Base-by-base conservation (phyloP, 2,888 invertebrate genomes). In the Leucophora obtusa region DNA sequence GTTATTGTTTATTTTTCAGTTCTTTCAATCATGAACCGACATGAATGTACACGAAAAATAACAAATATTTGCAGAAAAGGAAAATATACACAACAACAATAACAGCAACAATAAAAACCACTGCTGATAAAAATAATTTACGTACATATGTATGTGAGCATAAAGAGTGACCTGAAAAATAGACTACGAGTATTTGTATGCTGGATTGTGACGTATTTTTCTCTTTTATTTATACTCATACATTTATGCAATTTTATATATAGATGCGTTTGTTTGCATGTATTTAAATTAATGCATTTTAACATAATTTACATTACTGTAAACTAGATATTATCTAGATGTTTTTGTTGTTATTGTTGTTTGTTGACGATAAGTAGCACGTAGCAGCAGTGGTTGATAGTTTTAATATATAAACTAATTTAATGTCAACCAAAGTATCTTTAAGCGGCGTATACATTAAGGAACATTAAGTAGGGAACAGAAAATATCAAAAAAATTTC, bases 91-190 rank as follows among this genome's bases (percentile, higher is more conserved):
- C 15, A 43, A 59, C 11, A 63, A 59, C 14, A 75, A 59, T 15
- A 59, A 35, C 7, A 35, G 1, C 2, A 5, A 14, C 43, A 51
- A 71, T 43, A 50, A 15, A 62, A 14, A 11, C 33, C 28, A 50
- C 28, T 38, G 43, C 58, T 21, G 33, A 51, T 66, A 78, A 78
- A 47, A 43, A 56, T 51, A 63, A 72, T 74, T 70, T 59, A 59
- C 75, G 80, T n/a, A n/a, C n/a, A n/a, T n/a, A n/a, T n/a, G n/a
- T 70, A 73, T 65, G 18, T 28, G 6, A 38, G 24, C 53, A 18
- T 56, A 77, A 73, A 62, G 60, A 59, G 76, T 81, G 80, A 81
- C 80, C 80, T 77, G 69, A 77, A 81, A 73, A 77, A 65, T 18
- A 73, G 59, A 65, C 35, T 59, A 28, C 47, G 54, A 69, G 18